Conservation (phyloP, 2,888 invertebrate species). For the Meteorus colon region DNA sequence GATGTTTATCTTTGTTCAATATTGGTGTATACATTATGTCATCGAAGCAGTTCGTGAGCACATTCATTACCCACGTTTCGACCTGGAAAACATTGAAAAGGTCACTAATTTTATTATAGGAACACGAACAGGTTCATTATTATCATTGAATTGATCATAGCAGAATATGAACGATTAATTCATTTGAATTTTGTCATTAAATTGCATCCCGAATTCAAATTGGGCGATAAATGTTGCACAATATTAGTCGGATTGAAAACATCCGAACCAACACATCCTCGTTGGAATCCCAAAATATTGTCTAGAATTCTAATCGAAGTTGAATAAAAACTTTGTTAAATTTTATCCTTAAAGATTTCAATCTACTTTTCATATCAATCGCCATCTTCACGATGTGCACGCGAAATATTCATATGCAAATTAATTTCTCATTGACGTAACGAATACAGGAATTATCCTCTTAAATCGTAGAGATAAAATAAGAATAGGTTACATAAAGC, state of each 20-base stretch:
- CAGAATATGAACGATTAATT: neutral
- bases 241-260: no score
- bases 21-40: neutral
- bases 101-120: neutral
- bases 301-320: no score
- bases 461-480: neutral
- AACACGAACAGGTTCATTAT: neutral
- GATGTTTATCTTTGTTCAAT: neutral
- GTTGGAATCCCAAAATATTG: no score
- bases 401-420: neutral
- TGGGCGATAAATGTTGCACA: no score
- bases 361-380: neutral
- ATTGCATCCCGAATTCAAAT: no score
- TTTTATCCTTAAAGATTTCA: neutral
- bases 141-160: neutral
- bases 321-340: no score
- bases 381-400: no score
- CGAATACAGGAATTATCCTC: no score
- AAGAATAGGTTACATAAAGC: neutral
- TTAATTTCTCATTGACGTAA: neutral
- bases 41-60: neutral
- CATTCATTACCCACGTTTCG: neutral
- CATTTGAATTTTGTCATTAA: no score
- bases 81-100: neutral
- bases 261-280: no score